A percentile compares a stretch with the other conserved stretches of the same genome.
Evolutionary conservation across 2,888 invertebrate species (phyloP).

Genomic region (Lasioglossum figueresi): DNA sequence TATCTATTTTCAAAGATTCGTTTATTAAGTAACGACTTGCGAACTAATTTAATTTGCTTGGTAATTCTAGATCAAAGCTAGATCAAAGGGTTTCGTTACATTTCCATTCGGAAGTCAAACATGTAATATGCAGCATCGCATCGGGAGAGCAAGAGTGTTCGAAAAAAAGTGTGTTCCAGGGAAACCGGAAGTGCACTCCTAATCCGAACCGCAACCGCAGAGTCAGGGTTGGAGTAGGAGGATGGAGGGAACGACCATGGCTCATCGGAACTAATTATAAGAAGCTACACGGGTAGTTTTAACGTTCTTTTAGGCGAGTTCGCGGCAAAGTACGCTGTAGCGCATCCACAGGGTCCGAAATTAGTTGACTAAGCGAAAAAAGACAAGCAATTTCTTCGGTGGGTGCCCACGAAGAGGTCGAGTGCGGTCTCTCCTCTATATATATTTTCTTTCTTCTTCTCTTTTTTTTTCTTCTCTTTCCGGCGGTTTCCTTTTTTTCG

Average conservation of each 20-base stretch:
- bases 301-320: conserved; percentile 41
- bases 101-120: too few relatives aligned
- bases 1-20: too few relatives aligned
- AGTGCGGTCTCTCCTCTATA: conserved; percentile 37
- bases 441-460: not conserved
- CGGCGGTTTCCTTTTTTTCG: not conserved
- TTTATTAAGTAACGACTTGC: too few relatives aligned
- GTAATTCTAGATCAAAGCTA: too few relatives aligned
- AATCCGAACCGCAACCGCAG: not conserved
- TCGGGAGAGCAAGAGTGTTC: not conserved
- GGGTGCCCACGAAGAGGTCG: conserved; percentile 50
- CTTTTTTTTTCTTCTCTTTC: not conserved
- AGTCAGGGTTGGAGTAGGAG: not conserved
- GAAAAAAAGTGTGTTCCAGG: not conserved
- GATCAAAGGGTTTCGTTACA: too few relatives aligned
- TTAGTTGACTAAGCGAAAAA: conserved; percentile 67
- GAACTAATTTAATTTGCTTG: too few relatives aligned
- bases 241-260: conserved; percentile 3
- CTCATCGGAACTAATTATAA: conserved; percentile 60
- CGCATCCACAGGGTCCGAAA: conserved; percentile 45
- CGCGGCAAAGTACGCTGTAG: conserved; percentile 33
- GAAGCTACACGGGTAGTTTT: conserved; percentile 44
- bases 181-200: conserved; percentile 15
- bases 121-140: not conserved
- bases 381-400: conserved; percentile 65